Evolutionary conservation across 2,888 invertebrate genomes (phyloP).

Genomic region (Microplitis manilae): DNA sequence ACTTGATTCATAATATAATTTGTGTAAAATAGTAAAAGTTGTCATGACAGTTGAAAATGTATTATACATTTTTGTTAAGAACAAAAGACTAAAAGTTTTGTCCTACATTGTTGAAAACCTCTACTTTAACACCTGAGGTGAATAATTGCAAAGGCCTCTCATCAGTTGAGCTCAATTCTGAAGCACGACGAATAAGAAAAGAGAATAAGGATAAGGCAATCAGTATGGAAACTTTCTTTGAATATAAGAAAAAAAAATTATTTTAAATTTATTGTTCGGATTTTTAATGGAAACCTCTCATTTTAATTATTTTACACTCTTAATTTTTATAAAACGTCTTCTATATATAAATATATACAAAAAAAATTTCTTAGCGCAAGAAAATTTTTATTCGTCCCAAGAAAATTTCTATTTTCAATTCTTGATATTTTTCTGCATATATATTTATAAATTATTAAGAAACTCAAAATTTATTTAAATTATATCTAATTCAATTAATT

Average conservation of each 20-base stretch:
- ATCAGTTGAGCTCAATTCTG: background rate
- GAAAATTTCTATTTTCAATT: no score
- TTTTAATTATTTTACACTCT: background rate
- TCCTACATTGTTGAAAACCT: constrained; percentile 13
- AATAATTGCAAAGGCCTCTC: constrained; percentile 8
- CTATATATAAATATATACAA: background rate
- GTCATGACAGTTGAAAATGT: background rate
- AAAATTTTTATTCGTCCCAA: no score
- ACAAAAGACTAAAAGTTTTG: background rate
- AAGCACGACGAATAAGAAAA: background rate
- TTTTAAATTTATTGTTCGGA: background rate
- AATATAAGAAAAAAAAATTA: background rate
- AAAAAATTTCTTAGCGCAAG: no score
- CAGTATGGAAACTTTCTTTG: background rate
- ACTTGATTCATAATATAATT: background rate
- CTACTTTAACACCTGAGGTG: constrained; percentile 3
- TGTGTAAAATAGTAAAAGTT: background rate
- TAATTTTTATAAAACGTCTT: background rate
- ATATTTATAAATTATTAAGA: no score
- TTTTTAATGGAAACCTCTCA: background rate
- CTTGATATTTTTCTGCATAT: no score
- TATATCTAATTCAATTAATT: no score
- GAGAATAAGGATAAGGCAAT: background rate
- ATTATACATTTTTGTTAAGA: background rate
- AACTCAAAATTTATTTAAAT: no score